phyloP scores from a whole-genome alignment of 2,888 invertebrate species.

The Troglohyphantes excavatus region DNA sequence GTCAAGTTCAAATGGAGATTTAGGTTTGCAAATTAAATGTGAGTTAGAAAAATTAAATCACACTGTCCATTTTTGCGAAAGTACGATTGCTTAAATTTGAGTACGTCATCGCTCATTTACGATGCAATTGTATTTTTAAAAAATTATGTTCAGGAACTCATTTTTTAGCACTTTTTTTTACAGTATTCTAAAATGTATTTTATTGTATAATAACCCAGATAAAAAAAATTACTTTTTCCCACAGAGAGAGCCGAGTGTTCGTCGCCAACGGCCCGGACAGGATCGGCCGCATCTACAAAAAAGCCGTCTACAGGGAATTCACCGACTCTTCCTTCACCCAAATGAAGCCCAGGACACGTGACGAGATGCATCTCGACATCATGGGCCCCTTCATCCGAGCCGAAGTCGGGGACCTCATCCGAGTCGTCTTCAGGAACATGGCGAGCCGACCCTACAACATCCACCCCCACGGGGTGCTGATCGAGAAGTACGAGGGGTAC shows the following conservation, averaged over 20 bases:
- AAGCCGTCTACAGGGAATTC: constrained; percentile 79
- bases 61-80: too few relatives aligned
- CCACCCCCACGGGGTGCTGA: constrained; percentile 79
- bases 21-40: too few relatives aligned
- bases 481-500: constrained; percentile 48
- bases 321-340: constrained; percentile 78
- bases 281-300: constrained; percentile 79
- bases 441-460: constrained; percentile 78
- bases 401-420: constrained; percentile 81
- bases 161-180: too few relatives aligned
- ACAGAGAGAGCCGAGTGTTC: constrained; percentile 65
- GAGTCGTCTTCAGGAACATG: constrained; percentile 79
- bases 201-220: too few relatives aligned
- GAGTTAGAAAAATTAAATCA: too few relatives aligned
- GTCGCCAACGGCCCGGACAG: constrained; percentile 65
- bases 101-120: too few relatives aligned
- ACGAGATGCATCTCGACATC: constrained; percentile 72
- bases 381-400: constrained; percentile 81
- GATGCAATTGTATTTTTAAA: too few relatives aligned
- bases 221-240: too few relatives aligned
- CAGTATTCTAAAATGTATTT: too few relatives aligned
- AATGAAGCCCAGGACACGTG: constrained; percentile 59
- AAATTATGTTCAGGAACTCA: too few relatives aligned
- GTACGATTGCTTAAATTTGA: too few relatives aligned
- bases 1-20: too few relatives aligned